A percentile compares a stretch with the other conserved stretches of the same genome.
These are phyloP conservation scores for Empidonax traillii DNA, from an alignment of 2,113 vertebrate species.

Conservation along the genomic window DNA sequence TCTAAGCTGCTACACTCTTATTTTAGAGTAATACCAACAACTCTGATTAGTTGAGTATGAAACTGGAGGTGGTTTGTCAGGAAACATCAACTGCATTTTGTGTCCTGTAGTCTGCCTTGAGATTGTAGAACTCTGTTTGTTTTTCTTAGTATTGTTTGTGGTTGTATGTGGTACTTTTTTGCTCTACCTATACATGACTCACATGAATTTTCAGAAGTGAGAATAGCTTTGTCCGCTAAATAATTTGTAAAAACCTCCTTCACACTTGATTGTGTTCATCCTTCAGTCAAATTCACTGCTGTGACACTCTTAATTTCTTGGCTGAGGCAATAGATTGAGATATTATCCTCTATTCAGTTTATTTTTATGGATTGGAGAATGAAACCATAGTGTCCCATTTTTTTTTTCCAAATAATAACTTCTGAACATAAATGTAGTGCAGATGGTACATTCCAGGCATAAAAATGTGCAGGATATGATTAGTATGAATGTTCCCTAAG, in stretches of 20 bases:
- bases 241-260: neutral
- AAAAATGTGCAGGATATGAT: neutral
- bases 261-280: neutral
- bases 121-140: neutral
- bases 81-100: neutral
- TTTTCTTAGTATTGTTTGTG: neutral
- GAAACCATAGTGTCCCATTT: neutral
- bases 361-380: neutral
- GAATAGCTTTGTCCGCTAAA: neutral
- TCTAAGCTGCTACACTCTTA: neutral
- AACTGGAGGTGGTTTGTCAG: neutral
- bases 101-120: neutral
- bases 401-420: conserved; percentile 10
- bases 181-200: neutral
- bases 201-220: neutral
- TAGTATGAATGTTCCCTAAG: neutral
- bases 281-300: neutral
- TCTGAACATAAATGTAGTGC: neutral
- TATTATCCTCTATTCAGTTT: neutral
- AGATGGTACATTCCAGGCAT: neutral
- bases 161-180: neutral
- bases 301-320: neutral
- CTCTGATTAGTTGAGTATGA: neutral
- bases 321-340: neutral
- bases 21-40: neutral